These are phyloP conservation scores for Amphiura filiformis DNA, from an alignment of 35 echinoderm and acorn worm genomes.

Conservation along the genomic window DNA sequence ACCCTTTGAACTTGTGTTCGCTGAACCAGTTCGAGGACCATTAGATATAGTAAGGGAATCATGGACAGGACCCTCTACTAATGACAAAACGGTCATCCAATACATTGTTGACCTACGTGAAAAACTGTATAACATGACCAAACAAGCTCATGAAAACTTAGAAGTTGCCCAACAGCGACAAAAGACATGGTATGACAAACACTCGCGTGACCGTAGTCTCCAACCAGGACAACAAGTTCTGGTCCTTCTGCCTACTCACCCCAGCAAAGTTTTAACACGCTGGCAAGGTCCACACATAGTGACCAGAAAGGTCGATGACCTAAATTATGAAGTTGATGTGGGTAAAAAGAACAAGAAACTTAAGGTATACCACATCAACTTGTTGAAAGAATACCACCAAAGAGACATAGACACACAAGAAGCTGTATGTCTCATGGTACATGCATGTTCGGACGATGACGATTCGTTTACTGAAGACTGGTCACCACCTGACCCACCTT, in stretches of 20 bases:
- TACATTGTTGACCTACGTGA: slow-evolving; percentile 46
- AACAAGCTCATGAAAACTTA: slow-evolving; percentile 29
- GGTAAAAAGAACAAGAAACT: not conserved
- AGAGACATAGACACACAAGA: not conserved
- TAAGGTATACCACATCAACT: slow-evolving; percentile 18
- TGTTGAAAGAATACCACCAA: slow-evolving; percentile 33
- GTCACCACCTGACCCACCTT: not conserved
- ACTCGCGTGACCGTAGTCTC: not conserved
- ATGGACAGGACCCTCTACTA: slow-evolving; percentile 8
- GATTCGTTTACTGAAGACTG: not conserved
- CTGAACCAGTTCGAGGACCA: slow-evolving; percentile 27
- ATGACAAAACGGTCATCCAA: slow-evolving; percentile 37
- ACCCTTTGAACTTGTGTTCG: slow-evolving; percentile 69
- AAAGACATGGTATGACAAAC: slow-evolving; percentile 44
- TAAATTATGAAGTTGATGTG: slow-evolving; percentile 36
- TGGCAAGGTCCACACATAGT: slow-evolving; percentile 53
- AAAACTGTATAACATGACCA: slow-evolving; percentile 36
- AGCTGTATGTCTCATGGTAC: not conserved
- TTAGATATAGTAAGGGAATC: slow-evolving; percentile 36
- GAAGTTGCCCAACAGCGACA: slow-evolving; percentile 11
- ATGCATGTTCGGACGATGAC: not conserved
- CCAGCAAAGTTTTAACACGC: slow-evolving; percentile 34
- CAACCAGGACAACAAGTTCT: slow-evolving; percentile 36
- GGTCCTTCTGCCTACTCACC: slow-evolving; percentile 31
- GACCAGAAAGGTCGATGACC: not conserved